A percentile compares a stretch with the other conserved stretches of the same genome.
Conservation (phyloP, 2,113 vertebrate species). For the Dasyprocta punctata region DNA sequence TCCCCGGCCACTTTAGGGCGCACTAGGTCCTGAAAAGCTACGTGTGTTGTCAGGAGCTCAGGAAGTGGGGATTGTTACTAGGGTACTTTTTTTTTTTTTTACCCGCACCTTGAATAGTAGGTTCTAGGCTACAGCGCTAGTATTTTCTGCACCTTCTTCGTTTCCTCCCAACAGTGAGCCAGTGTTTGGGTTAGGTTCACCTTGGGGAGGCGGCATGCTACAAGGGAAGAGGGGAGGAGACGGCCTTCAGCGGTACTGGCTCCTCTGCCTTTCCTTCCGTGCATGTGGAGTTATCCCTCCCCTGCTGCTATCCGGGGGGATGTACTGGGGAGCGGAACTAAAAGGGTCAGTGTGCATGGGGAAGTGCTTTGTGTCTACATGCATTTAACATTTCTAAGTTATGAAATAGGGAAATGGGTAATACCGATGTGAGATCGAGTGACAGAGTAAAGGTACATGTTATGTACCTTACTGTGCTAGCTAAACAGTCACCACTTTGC, state of each 20-base stretch:
- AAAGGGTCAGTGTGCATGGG: background rate
- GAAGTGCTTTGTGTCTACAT: background rate
- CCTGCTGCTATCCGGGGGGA: background rate
- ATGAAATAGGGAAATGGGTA: background rate
- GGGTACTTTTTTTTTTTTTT: no score
- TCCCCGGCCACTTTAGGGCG: background rate
- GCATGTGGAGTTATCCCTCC: background rate
- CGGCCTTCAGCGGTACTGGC: background rate
- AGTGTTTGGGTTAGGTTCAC: slow-evolving; percentile 55
- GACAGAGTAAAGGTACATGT: background rate
- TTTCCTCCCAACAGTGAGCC: background rate
- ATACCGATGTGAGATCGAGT: background rate
- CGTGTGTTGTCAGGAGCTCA: background rate
- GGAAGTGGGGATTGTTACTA: background rate
- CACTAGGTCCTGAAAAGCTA: background rate
- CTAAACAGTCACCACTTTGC: background rate
- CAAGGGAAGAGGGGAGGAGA: slow-evolving; percentile 36
- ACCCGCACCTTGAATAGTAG: background rate
- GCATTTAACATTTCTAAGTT: background rate
- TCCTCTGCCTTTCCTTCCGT: background rate
- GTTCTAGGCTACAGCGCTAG: background rate
- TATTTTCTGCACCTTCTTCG: background rate
- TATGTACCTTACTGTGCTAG: no score
- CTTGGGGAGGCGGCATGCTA: slow-evolving; percentile 80
- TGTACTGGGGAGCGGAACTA: background rate